Conservation (phyloP, 2,113 vertebrate genomes). For the Archocentrus centrarchus region DNA sequence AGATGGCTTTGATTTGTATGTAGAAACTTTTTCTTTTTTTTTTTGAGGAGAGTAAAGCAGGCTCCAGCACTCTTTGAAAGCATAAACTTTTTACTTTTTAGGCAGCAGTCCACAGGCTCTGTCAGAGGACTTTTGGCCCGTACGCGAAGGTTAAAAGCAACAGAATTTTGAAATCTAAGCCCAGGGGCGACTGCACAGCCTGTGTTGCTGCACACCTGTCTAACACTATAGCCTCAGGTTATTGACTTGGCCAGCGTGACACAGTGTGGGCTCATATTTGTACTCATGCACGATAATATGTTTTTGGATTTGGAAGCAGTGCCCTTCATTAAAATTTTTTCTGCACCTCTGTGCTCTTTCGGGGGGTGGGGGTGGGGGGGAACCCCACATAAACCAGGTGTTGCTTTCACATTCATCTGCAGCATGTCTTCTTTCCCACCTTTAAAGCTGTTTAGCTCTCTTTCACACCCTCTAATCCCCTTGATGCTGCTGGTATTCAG, state of each 20-base stretch:
- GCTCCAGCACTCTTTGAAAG: background rate
- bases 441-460: background rate
- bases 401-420: slow-evolving; percentile 11
- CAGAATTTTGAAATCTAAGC: slow-evolving; percentile 44
- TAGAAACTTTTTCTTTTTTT: background rate
- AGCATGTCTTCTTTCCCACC: background rate
- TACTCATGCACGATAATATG: slow-evolving; percentile 25
- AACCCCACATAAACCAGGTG: slow-evolving; percentile 43
- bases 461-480: slow-evolving; percentile 27
- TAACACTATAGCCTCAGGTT: slow-evolving; percentile 62
- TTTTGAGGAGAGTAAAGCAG: background rate
- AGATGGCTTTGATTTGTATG: background rate
- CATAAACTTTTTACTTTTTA: background rate
- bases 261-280: slow-evolving; percentile 43
- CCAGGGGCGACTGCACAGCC: slow-evolving; percentile 43
- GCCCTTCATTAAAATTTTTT: slow-evolving; percentile 14
- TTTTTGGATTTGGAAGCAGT: slow-evolving; percentile 7
- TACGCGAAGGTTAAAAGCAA: slow-evolving; percentile 51
- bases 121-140: slow-evolving; percentile 35
- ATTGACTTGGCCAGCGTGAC: slow-evolving; percentile 39
- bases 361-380: background rate
- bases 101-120: background rate
- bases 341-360: background rate
- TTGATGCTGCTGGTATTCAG: slow-evolving; percentile 16
- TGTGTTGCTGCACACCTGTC: slow-evolving; percentile 76